A percentile compares a stretch with the other conserved stretches of the same genome.
phyloP scores from a whole-genome alignment of 2,888 invertebrate genomes.

The Oligia fasciuncula region DNA sequence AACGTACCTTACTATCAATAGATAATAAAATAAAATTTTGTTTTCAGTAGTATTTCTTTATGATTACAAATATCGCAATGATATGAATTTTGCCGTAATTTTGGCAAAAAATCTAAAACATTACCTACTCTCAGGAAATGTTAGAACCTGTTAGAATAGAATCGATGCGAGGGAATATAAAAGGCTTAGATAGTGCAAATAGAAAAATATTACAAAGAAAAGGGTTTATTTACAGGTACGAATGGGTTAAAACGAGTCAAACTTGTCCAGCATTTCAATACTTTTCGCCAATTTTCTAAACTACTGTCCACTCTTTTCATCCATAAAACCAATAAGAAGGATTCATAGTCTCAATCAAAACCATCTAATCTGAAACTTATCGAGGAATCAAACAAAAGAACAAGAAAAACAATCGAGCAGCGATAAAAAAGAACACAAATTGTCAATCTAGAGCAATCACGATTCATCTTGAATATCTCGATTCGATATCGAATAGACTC shows the following conservation, averaged over 20 bases:
- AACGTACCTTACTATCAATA: too few species aligned
- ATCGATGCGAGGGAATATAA: too few species aligned
- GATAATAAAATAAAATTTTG: too few species aligned
- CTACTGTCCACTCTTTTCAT: not conserved
- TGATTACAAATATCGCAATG: not conserved
- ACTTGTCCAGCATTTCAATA: not conserved
- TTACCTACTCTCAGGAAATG: too few species aligned
- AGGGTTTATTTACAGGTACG: not conserved
- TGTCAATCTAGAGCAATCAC: conserved; percentile 70
- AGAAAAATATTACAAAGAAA: not conserved
- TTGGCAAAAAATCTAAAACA: too few species aligned
- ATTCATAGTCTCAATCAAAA: conserved; percentile 27
- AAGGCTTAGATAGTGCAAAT: not conserved
- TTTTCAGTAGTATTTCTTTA: too few species aligned
- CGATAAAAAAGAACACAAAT: conserved; percentile 67
- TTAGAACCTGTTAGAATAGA: too few species aligned
- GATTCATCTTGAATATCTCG: conserved; percentile 65
- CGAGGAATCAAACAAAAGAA: conserved; percentile 38
- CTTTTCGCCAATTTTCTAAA: not conserved
- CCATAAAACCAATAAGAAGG: conserved; percentile 6
- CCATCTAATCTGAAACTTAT: conserved; percentile 37
- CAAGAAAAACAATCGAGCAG: conserved; percentile 56
- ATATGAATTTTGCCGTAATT: too few species aligned
- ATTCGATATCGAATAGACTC: conserved; percentile 66
- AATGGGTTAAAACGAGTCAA: not conserved